These are phyloP conservation scores for Catharus fuscescens DNA, from an alignment of 2,113 vertebrate genomes.

Conservation along the genomic window DNA sequence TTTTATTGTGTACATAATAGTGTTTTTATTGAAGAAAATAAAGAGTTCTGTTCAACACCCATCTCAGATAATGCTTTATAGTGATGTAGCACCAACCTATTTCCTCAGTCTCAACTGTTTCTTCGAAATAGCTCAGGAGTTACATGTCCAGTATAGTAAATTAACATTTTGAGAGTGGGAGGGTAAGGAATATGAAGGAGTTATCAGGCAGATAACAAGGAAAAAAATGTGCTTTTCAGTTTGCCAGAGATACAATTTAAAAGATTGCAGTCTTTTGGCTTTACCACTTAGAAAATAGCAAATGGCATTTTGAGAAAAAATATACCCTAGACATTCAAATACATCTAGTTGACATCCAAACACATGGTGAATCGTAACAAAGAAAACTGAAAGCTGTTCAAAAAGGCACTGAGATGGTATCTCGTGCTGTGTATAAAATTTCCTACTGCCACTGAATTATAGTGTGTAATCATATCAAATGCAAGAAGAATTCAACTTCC, in stretches of 20 bases:
- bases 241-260: background rate
- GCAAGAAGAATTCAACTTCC: background rate
- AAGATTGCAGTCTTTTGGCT: background rate
- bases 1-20: background rate
- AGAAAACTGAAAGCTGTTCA: background rate
- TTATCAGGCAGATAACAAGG: background rate
- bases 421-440: background rate
- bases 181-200: background rate
- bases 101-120: background rate
- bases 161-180: background rate
- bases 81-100: background rate
- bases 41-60: background rate
- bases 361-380: background rate
- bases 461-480: background rate
- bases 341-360: background rate
- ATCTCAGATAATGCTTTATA: background rate
- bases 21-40: background rate
- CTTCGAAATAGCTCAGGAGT: background rate
- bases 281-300: background rate
- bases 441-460: background rate
- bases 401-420: background rate
- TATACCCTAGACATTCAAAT: background rate
- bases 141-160: background rate
- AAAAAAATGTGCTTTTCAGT: background rate
- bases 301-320: background rate